Evolutionary conservation across 2,797 vertebrate species (phyloP).

Genomic region (Sebastiscus albofasciatus): DNA sequence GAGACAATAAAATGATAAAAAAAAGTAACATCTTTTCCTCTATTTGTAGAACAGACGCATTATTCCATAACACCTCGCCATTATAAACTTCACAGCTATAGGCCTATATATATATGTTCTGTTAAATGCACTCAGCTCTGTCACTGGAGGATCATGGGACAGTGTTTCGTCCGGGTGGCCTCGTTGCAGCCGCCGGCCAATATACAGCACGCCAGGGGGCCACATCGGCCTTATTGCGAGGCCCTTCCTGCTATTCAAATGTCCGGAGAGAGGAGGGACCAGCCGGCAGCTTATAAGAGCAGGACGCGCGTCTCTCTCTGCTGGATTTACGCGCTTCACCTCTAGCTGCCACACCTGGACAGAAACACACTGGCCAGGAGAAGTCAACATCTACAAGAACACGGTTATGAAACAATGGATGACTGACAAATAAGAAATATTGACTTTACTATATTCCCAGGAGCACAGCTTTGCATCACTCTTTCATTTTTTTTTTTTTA

Average conservation of each 20-base stretch:
- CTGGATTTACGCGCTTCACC: conserved; percentile 63
- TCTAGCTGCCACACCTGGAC: conserved; percentile 12
- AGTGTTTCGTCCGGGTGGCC: conserved; percentile 56
- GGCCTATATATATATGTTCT: neutral
- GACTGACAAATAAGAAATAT: conserved; percentile 65
- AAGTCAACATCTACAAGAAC: conserved; percentile 36
- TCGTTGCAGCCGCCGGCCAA: conserved; percentile 69
- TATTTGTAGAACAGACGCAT: neutral
- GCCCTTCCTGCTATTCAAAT: conserved; percentile 82
- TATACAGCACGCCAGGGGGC: conserved; percentile 87
- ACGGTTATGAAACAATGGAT: conserved; percentile 67
- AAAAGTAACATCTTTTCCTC: too few relatives aligned
- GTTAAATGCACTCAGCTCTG: neutral
- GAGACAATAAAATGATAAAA: too few relatives aligned
- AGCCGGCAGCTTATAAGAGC: conserved; percentile 76
- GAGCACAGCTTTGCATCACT: conserved; percentile 13
- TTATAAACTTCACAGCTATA: neutral
- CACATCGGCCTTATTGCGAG: conserved; percentile 77
- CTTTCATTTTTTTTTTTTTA: neutral
- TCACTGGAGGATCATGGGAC: neutral
- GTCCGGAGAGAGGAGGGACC: conserved; percentile 61
- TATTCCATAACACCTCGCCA: neutral
- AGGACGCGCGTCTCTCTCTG: conserved; percentile 37
- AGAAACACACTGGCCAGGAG: conserved; percentile 11
- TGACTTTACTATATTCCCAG: conserved; percentile 38